Evolutionary conservation across 2,113 vertebrate genomes (phyloP).

Genomic region (Ophthalmolycus amberensis): DNA sequence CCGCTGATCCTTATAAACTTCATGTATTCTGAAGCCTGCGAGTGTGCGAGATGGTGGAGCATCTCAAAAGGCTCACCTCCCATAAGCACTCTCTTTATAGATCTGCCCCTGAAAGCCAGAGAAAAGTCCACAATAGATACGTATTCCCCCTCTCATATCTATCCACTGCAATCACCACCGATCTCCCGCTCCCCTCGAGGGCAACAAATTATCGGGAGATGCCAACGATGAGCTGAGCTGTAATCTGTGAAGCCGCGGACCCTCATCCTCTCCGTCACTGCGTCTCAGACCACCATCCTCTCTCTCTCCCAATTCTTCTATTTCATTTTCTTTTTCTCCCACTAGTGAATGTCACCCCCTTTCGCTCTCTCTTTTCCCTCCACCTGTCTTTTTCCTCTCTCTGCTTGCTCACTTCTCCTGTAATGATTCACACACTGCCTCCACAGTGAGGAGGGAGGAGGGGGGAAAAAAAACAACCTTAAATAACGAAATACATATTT

Average conservation of each 20-base stretch:
- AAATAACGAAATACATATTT: conserved; percentile 65
- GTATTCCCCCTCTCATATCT: conserved; percentile 65
- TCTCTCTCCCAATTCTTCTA: conserved; percentile 51
- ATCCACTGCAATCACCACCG: conserved; percentile 69
- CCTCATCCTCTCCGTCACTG: conserved; percentile 60
- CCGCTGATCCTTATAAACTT: neutral
- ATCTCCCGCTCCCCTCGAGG: conserved; percentile 54
- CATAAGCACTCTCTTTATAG: conserved; percentile 61
- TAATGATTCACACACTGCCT: conserved; percentile 61
- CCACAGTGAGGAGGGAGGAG: conserved; percentile 19
- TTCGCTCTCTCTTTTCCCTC: conserved; percentile 33
- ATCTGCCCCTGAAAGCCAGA: conserved; percentile 53
- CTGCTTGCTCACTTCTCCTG: conserved; percentile 13
- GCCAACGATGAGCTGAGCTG: conserved; percentile 61
- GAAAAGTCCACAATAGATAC: conserved; percentile 67
- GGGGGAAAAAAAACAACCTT: conserved; percentile 8
- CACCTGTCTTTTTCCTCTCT: conserved; percentile 27
- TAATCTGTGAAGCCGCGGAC: conserved; percentile 65
- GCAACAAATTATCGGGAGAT: conserved; percentile 70
- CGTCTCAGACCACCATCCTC: conserved; percentile 44
- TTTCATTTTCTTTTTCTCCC: conserved; percentile 38
- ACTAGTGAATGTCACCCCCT: conserved; percentile 65
- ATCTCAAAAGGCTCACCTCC: conserved; percentile 18
- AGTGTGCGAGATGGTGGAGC: neutral
- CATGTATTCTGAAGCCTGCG: neutral